These are phyloP conservation scores for Erebia palarica DNA, from an alignment of 2,888 invertebrate genomes.

Conservation along the genomic window DNA sequence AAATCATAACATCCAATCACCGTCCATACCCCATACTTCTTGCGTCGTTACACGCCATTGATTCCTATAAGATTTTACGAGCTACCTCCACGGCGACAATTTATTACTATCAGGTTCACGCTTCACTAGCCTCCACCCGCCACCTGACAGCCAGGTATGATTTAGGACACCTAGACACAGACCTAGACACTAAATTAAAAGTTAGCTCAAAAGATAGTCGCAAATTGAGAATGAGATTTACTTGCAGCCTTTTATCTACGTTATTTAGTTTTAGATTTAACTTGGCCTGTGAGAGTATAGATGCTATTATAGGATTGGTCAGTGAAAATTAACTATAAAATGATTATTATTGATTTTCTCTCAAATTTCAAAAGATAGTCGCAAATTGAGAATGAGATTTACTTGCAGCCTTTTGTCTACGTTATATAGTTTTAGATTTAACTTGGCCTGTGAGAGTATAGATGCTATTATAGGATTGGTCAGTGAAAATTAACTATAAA, in stretches of 20 bases:
- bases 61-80: conserved; percentile 51
- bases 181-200: conserved; percentile 63
- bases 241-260: conserved; percentile 6
- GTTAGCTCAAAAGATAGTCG: conserved; percentile 43
- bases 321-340: neutral
- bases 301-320: too few relatives aligned
- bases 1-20: conserved; percentile 33
- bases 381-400: conserved; percentile 33
- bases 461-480: too few relatives aligned
- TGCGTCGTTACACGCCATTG: conserved; percentile 55
- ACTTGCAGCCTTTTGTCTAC: conserved; percentile 6
- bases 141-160: conserved; percentile 58
- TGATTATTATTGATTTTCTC: too few relatives aligned
- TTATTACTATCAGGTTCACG: conserved; percentile 70
- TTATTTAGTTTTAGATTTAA: neutral
- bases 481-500: neutral
- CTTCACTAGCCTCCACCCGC: conserved; percentile 52
- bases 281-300: neutral
- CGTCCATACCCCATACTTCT: conserved; percentile 32
- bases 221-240: conserved; percentile 32
- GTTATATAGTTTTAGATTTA: neutral
- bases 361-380: conserved; percentile 25
- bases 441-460: neutral
- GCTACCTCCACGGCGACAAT: conserved; percentile 51
- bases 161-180: conserved; percentile 58